Conservation (phyloP, 2,888 invertebrate genomes). For the Coremacera marginata region DNA sequence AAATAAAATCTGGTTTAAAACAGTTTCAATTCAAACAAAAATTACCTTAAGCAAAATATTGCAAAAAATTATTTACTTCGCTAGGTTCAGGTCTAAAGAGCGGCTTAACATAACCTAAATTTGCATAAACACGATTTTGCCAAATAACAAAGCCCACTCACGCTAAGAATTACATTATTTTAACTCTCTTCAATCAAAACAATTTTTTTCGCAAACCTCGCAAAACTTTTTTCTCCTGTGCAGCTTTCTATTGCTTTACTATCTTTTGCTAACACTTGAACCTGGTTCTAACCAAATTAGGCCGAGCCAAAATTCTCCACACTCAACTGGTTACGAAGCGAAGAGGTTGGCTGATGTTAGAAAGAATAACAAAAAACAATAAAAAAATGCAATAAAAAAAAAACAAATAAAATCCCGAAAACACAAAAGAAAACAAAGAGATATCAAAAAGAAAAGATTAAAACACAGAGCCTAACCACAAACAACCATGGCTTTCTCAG, state of each 20-base stretch:
- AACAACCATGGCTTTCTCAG: conserved; percentile 9
- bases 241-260: not conserved
- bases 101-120: not conserved
- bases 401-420: not conserved
- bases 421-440: not conserved
- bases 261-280: conserved; percentile 9
- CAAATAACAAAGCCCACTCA: too few species aligned
- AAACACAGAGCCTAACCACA: conserved; percentile 10
- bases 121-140: not conserved
- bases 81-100: too few species aligned
- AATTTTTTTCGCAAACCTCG: not conserved
- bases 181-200: too few species aligned
- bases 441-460: not conserved
- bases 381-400: not conserved
- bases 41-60: too few species aligned
- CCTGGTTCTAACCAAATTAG: conserved; percentile 30
- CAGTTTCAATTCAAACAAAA: too few species aligned
- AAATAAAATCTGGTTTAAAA: too few species aligned
- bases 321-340: conserved; percentile 29
- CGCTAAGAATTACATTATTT: too few species aligned
- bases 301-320: conserved; percentile 31
- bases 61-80: too few species aligned
- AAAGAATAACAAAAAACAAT: conserved; percentile 18
- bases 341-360: conserved; percentile 10
- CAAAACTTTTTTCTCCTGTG: not conserved